phyloP scores from a whole-genome alignment of 2,113 vertebrate genomes.

The Dinomys branickii region DNA sequence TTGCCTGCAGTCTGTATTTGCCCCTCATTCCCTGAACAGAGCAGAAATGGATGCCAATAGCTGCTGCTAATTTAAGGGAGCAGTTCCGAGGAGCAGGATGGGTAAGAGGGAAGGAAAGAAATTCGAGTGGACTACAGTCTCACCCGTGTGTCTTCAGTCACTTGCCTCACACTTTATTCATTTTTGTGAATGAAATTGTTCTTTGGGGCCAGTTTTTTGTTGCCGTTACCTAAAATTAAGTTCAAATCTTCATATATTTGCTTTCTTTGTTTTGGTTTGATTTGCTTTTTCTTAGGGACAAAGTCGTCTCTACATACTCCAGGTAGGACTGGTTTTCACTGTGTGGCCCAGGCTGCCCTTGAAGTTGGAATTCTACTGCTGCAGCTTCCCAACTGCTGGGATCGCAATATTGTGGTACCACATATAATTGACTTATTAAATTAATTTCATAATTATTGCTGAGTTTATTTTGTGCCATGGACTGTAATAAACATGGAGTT shows the following conservation, averaged over 20 bases:
- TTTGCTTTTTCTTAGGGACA: not conserved
- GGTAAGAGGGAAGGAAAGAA: not conserved
- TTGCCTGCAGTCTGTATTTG: not conserved
- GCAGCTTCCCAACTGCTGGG: not conserved
- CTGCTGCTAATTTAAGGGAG: accelerated
- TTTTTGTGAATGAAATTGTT: not conserved
- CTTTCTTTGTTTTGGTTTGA: not conserved
- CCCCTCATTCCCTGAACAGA: accelerated
- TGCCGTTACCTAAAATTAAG: not conserved
- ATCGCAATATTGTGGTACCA: too few species aligned
- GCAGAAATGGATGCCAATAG: not conserved
- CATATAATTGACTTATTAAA: not conserved
- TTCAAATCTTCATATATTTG: not conserved
- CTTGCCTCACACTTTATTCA: not conserved
- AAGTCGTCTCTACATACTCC: not conserved
- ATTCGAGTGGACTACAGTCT: not conserved
- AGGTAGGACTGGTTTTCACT: not conserved
- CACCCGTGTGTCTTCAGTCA: accelerated
- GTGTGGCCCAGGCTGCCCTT: not conserved
- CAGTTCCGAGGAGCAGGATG: accelerated
- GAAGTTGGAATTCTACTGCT: not conserved
- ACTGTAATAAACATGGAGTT: not conserved
- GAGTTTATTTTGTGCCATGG: not conserved
- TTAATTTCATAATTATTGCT: not conserved
- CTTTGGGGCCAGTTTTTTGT: not conserved